Evolutionary conservation across 2,888 invertebrate genomes (phyloP).

Genomic region (Drymonia ruficornis): DNA sequence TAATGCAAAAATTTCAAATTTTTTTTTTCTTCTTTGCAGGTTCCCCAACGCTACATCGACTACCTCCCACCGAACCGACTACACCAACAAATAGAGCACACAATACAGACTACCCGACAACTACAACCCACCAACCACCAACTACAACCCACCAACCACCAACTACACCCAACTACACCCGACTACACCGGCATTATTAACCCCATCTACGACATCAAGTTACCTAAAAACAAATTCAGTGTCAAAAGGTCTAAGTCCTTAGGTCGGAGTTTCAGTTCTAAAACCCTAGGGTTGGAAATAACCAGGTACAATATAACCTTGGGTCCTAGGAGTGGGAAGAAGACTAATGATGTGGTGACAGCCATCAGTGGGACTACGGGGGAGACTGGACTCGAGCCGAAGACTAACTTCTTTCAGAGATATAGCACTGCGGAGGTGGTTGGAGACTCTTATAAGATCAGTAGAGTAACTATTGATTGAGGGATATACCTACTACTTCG

Average conservation of each 20-base stretch:
- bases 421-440: conserved; percentile 63
- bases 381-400: conserved; percentile 66
- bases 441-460: conserved; percentile 71
- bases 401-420: conserved; percentile 65
- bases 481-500: too few relatives aligned
- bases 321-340: conserved; percentile 59
- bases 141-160: conserved; percentile 16
- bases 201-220: conserved; percentile 72
- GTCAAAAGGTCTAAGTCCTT: conserved; percentile 75
- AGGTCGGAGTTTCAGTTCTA: conserved; percentile 66
- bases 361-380: conserved; percentile 66
- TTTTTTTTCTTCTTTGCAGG: too few relatives aligned
- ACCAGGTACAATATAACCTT: conserved; percentile 71
- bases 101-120: conserved; percentile 36
- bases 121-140: conserved; percentile 42
- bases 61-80: conserved; percentile 57
- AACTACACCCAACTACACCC: conserved; percentile 24
- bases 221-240: conserved; percentile 68
- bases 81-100: conserved; percentile 11
- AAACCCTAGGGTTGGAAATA: conserved; percentile 57
- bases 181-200: conserved; percentile 73
- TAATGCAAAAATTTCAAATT: too few relatives aligned
- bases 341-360: conserved; percentile 73
- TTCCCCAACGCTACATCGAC: conserved; percentile 55
- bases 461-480: conserved; percentile 70